Evolutionary conservation across 1,140 invertebrate species (phyloP), one percentile per base, ranked within the genome.

Genomic region (Drosophila kepulauana): DNA sequence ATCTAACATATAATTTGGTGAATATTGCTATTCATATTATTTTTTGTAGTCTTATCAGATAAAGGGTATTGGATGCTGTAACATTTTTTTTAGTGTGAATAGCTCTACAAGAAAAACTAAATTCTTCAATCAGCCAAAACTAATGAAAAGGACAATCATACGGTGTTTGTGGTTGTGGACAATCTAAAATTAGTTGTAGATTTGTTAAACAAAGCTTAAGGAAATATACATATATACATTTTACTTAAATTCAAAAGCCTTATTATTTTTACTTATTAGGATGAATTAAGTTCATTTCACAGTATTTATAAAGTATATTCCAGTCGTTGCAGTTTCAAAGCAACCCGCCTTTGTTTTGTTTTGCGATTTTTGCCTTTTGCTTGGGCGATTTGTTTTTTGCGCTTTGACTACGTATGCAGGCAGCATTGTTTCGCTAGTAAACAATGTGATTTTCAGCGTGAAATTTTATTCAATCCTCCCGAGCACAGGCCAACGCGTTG

Each of bases 391-490:
- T 30, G 52, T 75, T 66, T 75, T 58, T 74, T 64, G 52, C 35
- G 15, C 41, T 58, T 56, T 38, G 30, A 25, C 65, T 63, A 46
- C 46, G 46, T 51, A 25, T 25, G 20, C 20, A 25, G 20, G 20
- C 20, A 52, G 71, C 81, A 86, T 80, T 87, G 79, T 87, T 88
- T 77, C 69, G 54, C 65, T 70, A 79, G 65, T 77, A 79, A 79
- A 88, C 82, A 88, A 78, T 89, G 85, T 81, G 85, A 88, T 80
- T 89, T 88, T 80, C 85, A 81, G 85, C 85, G 84, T 88, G 78
- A 89, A 89, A 88, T 84, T 87, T 88, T 71, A 88, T 88, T 88
- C 84, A 89, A 88, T 88, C 80, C 71, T 35, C 46, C 51, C 41
- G 68, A 59, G 49, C 61, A 68, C 10, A 68, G 63, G 70, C 46